Evolutionary conservation across 2,888 invertebrate genomes (phyloP), one percentile per base, ranked within the genome.

Genomic region (Julus scandinavius): DNA sequence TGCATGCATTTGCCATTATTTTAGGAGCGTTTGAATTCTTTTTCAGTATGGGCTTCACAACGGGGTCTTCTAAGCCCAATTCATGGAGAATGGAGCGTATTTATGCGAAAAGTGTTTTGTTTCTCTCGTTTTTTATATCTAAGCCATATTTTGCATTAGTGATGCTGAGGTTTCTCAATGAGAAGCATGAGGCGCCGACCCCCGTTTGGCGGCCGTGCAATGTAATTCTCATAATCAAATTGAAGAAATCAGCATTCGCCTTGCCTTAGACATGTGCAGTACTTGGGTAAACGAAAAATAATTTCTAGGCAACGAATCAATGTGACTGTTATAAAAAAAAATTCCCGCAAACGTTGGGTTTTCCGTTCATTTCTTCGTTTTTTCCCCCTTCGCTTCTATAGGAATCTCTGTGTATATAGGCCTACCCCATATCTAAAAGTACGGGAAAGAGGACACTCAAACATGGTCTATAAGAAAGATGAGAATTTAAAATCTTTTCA

Each of bases 191-290:
- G 80, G 80, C 80, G 80, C 80, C 80, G 80, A 80, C 80, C 80
- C 80, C 80, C 80, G 29, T 85, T 85, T 41, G 85, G 85, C 49
- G 85, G 85, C 85, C 41, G 50, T 50, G 85, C 50, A 85, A 85
- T 85, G 50, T 85, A 50, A 85, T 85, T 85, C 85, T 45, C 50
- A 20, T 85, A 85, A 85, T 85, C 85, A 85, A 85, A 85, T 85
- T 85, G 85, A 85, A 85, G 85, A 85, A 85, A 85, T 85, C 85
- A 85, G 85, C 85, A 85, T 85, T 85, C 85, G 85, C 85, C 85
- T 85, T 85, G 85, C 20, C 85, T 45, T 85, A 85, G 85, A 85
- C 85, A 85, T 45, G 80, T 80, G 49, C 85, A 85, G 85, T 85
- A 85, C 49, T 85, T 85, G 85, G 85, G 85, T 85, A 85, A 85